Base-by-base conservation (phyloP, 2,113 vertebrate species). In the Saguinus midas region DNA sequence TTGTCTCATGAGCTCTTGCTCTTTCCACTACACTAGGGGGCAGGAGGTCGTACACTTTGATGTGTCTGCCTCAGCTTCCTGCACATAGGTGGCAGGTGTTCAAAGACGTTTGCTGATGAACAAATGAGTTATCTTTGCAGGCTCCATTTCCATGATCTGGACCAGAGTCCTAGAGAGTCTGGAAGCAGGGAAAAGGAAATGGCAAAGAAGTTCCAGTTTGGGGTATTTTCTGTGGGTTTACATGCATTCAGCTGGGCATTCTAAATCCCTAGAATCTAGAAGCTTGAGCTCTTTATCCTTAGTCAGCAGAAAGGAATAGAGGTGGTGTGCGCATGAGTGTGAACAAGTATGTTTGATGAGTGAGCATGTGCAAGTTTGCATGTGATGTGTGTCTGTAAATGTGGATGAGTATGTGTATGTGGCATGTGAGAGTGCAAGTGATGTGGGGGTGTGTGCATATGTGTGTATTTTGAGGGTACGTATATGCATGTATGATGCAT, bases 261-360 rank as follows among this genome's bases (percentile, higher is more conserved):
- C 16, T 66, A 70, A 48, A 52, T 18, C 66, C 55, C 73, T 79
- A 16, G 35, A 72, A 45, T 89, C 66, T 37, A 32, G 37, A 86
- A n/a, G 45, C 6, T 20, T 79, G 52, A 58, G 29, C 23, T 94
- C n/a, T 84, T 80, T 43, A 40, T 84, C 32, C 91, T 87, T 70
- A 48, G 29, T 85, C 57, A 82, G 83, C 45, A 96, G 93, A 86
- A 92, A 92, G 48, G 68, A 89, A 29, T 5, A 75, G 75, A 94
- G 48, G 48, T 32, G 48, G 27, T 4, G 29, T 12, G 45, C 23
- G 5, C 35, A 4, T 57, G 25, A 52, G 32, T 45, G 23, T 43
- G 29, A 11, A 43, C 40, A 58, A 6, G n/a, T 70, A 29, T 94
- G 57, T 92, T 68, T 94, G 76, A 6, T 72, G 76, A 73, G 18